Evolutionary conservation across 1,140 invertebrate species (phyloP).

Genomic region (Eupristina koningsbergeri): DNA sequence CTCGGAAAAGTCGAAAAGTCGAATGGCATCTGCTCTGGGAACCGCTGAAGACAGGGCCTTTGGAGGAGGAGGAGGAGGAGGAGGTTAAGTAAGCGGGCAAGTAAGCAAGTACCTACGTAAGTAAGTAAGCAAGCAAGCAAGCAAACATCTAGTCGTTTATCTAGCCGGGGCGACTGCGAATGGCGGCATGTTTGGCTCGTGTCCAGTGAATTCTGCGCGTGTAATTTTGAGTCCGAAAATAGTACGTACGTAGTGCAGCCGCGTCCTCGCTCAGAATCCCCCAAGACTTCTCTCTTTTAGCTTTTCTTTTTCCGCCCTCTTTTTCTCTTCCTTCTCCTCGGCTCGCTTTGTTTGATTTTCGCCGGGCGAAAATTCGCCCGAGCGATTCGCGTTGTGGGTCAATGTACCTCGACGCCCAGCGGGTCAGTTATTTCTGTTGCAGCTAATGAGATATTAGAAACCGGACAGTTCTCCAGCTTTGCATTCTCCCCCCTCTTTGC

Average conservation of each 20-base stretch:
- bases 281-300: conserved; percentile 58
- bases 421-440: conserved; percentile 30
- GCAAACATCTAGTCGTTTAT: too few species aligned
- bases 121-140: too few species aligned
- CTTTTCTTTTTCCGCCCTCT: neutral
- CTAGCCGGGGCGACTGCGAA: conserved; percentile 22
- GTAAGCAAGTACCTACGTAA: too few species aligned
- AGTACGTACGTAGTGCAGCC: conserved; percentile 32
- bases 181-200: conserved; percentile 63
- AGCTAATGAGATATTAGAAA: neutral
- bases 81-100: too few species aligned
- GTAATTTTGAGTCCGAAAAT: conserved; percentile 65
- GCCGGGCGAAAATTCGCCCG: neutral
- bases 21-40: too few species aligned
- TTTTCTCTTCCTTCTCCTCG: neutral
- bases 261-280: conserved; percentile 61
- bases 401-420: neutral
- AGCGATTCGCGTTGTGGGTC: conserved; percentile 10
- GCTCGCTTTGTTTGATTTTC: conserved; percentile 23
- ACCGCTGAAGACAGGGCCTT: too few species aligned
- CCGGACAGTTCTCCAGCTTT: neutral
- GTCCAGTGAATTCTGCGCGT: conserved; percentile 70
- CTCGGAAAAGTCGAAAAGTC: neutral
- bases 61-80: too few species aligned
- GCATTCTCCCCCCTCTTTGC: neutral